phyloP scores from a whole-genome alignment of 2,888 invertebrate species.

The Lithosia quadra region DNA sequence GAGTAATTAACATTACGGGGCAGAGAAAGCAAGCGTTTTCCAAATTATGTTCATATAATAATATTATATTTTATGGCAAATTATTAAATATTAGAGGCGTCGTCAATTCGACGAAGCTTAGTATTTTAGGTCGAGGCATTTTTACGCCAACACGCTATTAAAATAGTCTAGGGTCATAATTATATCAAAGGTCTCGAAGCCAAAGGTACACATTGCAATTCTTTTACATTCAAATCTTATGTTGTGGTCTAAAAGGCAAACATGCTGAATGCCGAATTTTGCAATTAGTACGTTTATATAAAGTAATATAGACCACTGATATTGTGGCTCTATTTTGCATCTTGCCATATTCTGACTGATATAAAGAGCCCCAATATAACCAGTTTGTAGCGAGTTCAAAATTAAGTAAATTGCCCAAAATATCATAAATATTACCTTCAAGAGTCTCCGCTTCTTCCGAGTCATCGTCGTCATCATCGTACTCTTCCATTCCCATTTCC shows the following conservation, averaged over 20 bases:
- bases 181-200: too few species aligned
- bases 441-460: conserved; percentile 18
- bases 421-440: conserved; percentile 14
- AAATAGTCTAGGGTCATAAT: too few species aligned
- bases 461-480: conserved; percentile 34
- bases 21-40: neutral
- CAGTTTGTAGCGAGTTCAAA: too few species aligned
- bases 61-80: neutral
- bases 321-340: neutral
- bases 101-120: conserved; percentile 15
- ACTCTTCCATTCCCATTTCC: conserved; percentile 7
- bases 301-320: too few species aligned
- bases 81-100: conserved; percentile 2
- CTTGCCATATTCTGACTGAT: too few species aligned
- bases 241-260: too few species aligned
- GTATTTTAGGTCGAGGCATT: neutral
- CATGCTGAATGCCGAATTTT: too few species aligned
- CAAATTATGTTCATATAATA: neutral
- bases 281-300: too few species aligned
- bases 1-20: neutral
- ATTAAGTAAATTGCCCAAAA: neutral
- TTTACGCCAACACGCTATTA: neutral
- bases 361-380: neutral
- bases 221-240: too few species aligned
- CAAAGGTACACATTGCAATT: too few species aligned